Conservation (phyloP, 2,888 invertebrate species). For the Maniola hyperantus region DNA sequence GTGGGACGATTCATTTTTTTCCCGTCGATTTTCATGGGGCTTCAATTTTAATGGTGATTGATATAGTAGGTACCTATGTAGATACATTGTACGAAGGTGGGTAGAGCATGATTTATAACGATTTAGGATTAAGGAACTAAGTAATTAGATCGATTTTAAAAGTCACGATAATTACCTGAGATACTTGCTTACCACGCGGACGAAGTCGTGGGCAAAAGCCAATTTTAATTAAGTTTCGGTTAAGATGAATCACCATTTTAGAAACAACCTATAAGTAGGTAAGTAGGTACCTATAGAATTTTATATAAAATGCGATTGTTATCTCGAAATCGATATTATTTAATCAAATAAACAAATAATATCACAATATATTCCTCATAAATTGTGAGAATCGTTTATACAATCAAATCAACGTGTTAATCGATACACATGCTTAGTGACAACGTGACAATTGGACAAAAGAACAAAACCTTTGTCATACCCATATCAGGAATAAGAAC, state of each 20-base stretch:
- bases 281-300: too few relatives aligned
- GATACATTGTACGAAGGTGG: not conserved
- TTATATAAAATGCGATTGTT: too few relatives aligned
- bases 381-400: not conserved
- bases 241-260: too few relatives aligned
- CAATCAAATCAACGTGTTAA: constrained; percentile 15
- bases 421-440: constrained; percentile 17
- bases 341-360: not conserved
- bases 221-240: too few relatives aligned
- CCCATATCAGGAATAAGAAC: not conserved
- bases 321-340: not conserved
- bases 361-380: too few relatives aligned
- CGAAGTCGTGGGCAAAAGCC: too few relatives aligned
- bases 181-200: too few relatives aligned
- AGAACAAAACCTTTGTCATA: constrained; percentile 11
- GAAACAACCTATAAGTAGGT: too few relatives aligned
- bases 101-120: not conserved
- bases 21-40: constrained; percentile 39
- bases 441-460: constrained; percentile 16
- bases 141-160: not conserved
- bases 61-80: constrained; percentile 15
- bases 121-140: not conserved
- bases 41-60: constrained; percentile 42
- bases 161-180: not conserved
- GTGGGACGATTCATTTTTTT: constrained; percentile 60